Evolutionary conservation across 2,797 vertebrate species (phyloP), one percentile per base, ranked within the genome.

Genomic region (Anableps anableps): DNA sequence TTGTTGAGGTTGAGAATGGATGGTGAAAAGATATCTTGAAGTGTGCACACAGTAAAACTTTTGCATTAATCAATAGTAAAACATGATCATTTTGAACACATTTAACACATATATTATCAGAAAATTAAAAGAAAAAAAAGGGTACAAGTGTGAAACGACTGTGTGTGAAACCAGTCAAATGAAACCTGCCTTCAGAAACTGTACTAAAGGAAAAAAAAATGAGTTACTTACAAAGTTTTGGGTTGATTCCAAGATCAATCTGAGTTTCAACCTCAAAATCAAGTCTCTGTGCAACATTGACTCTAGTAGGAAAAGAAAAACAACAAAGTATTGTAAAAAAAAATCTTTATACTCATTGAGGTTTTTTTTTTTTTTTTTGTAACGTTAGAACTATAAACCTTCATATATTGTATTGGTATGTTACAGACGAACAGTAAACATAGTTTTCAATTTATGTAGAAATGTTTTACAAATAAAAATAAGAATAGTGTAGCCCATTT

Each of bases 221-320:
- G 21, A 73, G 5, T 1, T 86, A 96, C 97, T 95, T 87, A 97
- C 97, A 94, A 31, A 98, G 94, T 86, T 94, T 94, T 0, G 95
- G 92, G 82, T 95, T 95, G 79, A 98, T 93, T 84, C 95, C 92
- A 13, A 98, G 96, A 86, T 98, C 97, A 71, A 96, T 96, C 55
- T 97, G 93, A 9, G 96, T 94, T 50, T 96, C 89, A 0, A 97
- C 94, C 94, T 98, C 96, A 91, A 97, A 98, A 88, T 97, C 95
- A 48, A 97, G n/a, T 0, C 94, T 93, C 10, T 97, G 95, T 60
- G 78, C 83, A 47, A 97, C 11, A 16, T 86, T 84, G 50, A 97
- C 34, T 1, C 97, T 98, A 79, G 21, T 88, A 79, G 78, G 2
- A 23, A 77, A 77, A 91, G 48, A 84, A n/a, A 58, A 29, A 41